Evolutionary conservation across 2,888 invertebrate species (phyloP), one percentile per base, ranked within the genome.

Genomic region (Oeneis ivallda): DNA sequence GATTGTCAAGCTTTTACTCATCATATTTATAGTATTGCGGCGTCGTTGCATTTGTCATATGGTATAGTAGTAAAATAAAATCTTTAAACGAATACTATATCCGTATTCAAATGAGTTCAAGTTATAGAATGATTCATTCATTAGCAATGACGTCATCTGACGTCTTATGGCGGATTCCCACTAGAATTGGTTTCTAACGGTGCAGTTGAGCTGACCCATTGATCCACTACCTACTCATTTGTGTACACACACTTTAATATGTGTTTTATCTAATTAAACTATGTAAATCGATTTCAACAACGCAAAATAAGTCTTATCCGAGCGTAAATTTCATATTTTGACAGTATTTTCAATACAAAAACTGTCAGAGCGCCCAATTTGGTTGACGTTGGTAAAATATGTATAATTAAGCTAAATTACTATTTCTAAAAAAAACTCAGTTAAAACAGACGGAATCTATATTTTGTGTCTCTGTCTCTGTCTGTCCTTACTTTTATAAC

Each of bases 141-240:
- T 41, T 26, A 26, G 11, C 41, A 17, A 49, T 67, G 64, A 67
- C 56, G 60, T 64, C 64, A 67, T 49, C 1, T 15, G 49, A 43
- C 32, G 41, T 19, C n/a, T 50, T 39, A 54, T 37, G 37, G 58
- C 34, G 37, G 58, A 52, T 54, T 62, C 62, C 49, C 59, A 63
- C 54, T 56, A 56, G 49, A 56, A 60, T 64, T 19, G 11, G 47
- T 17, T 4, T 37, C 15, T 67, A 67, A 64, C 66, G 67, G 62
- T 66, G 34, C 19, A 19, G n/a, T 11, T 26, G 26, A 26, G 53
- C 39, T 67, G 67, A 67, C 67, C 67, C 53, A 61, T 58, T 67
- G 62, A 47, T 53, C 64, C 34, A 64, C 45, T 41, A 60, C 61
- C 50, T 43, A 59, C 47, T 43, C 19, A 11, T 11, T 13, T 41